Conservation (phyloP, 1,140 invertebrate species). For the Lepidurus arcticus region DNA sequence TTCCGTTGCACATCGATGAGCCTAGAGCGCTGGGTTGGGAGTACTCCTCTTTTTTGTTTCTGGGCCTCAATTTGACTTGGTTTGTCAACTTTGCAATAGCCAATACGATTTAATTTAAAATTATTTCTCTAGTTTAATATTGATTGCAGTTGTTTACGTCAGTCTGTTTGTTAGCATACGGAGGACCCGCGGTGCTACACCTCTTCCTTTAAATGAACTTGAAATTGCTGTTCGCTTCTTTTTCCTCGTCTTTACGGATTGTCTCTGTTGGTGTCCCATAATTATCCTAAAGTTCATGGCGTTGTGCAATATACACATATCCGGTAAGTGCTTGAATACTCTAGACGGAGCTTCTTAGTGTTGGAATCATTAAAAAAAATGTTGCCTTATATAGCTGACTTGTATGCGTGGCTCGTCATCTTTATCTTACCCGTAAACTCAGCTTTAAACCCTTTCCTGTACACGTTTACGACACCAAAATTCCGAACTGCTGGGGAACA, state of each 20-base stretch:
- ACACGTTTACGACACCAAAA: conserved; percentile 69
- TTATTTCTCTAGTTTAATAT: conserved; percentile 48
- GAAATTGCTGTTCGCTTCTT: conserved; percentile 67
- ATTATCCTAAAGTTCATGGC: conserved; percentile 62
- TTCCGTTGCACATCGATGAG: conserved; percentile 66
- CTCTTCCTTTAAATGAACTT: conserved; percentile 55
- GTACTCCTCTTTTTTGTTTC: conserved; percentile 66
- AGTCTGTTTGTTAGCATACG: conserved; percentile 61
- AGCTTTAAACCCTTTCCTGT: conserved; percentile 69
- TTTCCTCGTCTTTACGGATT: conserved; percentile 66
- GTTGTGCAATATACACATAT: conserved; percentile 51
- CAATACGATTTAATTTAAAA: conserved; percentile 27
- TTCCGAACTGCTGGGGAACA: conserved; percentile 40
- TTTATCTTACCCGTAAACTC: conserved; percentile 73
- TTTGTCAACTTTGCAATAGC: conserved; percentile 45
- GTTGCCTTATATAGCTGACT: conserved; percentile 48
- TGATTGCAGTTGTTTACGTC: conserved; percentile 58
- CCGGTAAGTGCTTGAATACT: conserved; percentile 43
- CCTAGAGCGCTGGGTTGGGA: conserved; percentile 64
- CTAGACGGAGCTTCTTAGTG: neutral
- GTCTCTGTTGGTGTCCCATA: conserved; percentile 68
- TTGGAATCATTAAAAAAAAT: conserved; percentile 12
- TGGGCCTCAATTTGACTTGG: conserved; percentile 59
- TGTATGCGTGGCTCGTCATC: conserved; percentile 68
- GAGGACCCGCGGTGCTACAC: conserved; percentile 54